These are phyloP conservation scores for Drosophila parthenogenetica DNA, from an alignment of 2,888 invertebrate genomes.

Conservation along the genomic window DNA sequence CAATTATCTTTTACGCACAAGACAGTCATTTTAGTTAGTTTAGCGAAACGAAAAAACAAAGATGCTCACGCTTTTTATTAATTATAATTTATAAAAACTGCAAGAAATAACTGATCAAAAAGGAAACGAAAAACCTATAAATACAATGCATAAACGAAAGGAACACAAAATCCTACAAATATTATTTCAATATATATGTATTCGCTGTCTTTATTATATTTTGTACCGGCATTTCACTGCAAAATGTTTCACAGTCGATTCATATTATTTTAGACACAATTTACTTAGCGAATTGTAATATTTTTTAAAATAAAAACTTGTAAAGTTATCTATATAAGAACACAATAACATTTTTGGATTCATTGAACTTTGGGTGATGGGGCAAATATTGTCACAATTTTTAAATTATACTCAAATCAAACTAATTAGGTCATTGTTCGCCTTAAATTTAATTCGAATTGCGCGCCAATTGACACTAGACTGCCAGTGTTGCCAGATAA, in stretches of 20 bases:
- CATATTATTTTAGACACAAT: conserved; percentile 75
- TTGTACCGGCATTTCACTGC: conserved; percentile 74
- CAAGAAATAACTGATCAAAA: conserved; percentile 62
- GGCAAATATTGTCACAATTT: too few relatives aligned
- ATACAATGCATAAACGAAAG: conserved; percentile 24
- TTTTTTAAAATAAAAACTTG: conserved; percentile 73
- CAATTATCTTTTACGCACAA: conserved; percentile 71
- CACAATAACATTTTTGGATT: not conserved
- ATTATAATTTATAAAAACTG: conserved; percentile 55
- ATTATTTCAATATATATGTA: conserved; percentile 45
- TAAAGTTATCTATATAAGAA: conserved; percentile 63
- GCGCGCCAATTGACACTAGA: not conserved
- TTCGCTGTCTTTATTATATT: conserved; percentile 73
- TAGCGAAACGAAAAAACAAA: conserved; percentile 58
- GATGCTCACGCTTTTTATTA: conserved; percentile 66
- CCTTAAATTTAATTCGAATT: not conserved
- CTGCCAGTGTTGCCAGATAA: not conserved
- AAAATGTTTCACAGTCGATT: conserved; percentile 63
- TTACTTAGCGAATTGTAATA: conserved; percentile 79
- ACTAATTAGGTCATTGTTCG: not conserved
- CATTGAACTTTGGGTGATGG: too few relatives aligned
- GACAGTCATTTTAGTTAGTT: conserved; percentile 74
- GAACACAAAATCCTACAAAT: conserved; percentile 14
- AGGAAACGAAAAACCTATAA: conserved; percentile 28
- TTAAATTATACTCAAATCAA: not conserved